These are phyloP conservation scores for Seira sanloemensis DNA, from an alignment of 2,888 invertebrate species.

Conservation along the genomic window DNA sequence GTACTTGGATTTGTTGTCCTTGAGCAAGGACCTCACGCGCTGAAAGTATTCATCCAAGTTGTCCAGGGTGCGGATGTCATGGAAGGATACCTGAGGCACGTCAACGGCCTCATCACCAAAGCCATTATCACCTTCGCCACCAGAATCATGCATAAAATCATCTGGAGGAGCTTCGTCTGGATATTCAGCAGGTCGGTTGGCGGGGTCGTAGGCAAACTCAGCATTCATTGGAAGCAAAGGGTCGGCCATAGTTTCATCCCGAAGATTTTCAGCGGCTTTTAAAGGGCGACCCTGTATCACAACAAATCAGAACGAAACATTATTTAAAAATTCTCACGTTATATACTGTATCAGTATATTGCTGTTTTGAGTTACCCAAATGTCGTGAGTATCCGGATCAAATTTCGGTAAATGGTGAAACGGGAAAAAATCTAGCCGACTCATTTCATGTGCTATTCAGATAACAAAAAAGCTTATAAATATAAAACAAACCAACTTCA, in stretches of 20 bases:
- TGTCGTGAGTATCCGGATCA: constrained; percentile 54
- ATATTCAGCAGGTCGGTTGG: constrained; percentile 64
- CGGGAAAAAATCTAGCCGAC: constrained; percentile 24
- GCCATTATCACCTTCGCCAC: constrained; percentile 33
- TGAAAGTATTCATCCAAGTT: constrained; percentile 46
- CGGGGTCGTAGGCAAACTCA: constrained; percentile 67
- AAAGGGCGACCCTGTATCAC: constrained; percentile 57
- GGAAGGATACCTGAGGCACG: constrained; percentile 27
- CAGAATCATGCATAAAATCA: constrained; percentile 25
- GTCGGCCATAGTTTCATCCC: constrained; percentile 3
- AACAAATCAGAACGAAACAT: background rate
- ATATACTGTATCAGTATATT: background rate
- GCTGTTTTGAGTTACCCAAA: constrained; percentile 62
- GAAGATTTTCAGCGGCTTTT: constrained; percentile 35
- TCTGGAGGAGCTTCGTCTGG: constrained; percentile 41
- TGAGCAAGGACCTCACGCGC: constrained; percentile 35
- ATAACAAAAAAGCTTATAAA: too few relatives aligned
- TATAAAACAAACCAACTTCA: too few relatives aligned
- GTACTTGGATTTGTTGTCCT: constrained; percentile 56
- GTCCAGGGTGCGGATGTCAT: constrained; percentile 35
- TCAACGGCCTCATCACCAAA: constrained; percentile 6
- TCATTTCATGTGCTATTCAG: constrained; percentile 34
- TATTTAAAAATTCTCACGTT: too few relatives aligned
- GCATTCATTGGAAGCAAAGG: constrained; percentile 30
- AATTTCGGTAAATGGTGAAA: constrained; percentile 32